These are phyloP conservation scores for Gila robusta DNA, from an alignment of 2,797 vertebrate genomes.

Conservation along the genomic window DNA sequence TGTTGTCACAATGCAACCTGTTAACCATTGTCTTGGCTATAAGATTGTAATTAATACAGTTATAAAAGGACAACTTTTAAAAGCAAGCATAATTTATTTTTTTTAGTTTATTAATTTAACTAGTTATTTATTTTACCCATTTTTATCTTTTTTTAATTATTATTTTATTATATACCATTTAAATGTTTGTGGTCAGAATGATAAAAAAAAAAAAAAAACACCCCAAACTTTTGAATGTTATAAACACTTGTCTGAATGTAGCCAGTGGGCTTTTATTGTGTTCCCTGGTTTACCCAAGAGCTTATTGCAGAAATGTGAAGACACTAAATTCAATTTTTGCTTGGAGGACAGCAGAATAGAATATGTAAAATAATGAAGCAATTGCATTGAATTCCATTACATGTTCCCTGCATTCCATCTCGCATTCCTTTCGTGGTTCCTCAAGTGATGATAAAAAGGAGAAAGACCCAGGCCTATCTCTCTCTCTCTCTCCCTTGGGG, in stretches of 20 bases:
- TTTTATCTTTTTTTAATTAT: neutral
- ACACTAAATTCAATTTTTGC: neutral
- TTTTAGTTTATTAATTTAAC: neutral
- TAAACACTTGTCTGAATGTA: neutral
- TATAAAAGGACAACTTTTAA: neutral
- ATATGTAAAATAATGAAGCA: neutral
- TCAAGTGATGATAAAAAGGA: slow-evolving; percentile 7
- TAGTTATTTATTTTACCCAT: no score
- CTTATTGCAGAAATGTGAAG: neutral
- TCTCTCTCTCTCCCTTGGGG: no score
- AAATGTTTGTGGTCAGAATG: neutral
- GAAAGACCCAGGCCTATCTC: neutral
- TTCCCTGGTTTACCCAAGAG: neutral
- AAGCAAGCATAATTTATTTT: neutral
- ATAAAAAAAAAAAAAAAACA: no score
- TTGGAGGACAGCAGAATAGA: neutral
- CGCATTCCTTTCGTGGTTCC: neutral
- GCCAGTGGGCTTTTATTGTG: neutral
- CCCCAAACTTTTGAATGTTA: neutral
- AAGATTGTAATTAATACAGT: neutral
- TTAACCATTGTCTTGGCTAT: neutral
- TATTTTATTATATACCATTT: neutral
- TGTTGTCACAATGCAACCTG: neutral
- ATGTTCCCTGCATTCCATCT: neutral
- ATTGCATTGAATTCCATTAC: neutral